These are phyloP conservation scores for Anolis carolinensis DNA, from an alignment of 2,113 vertebrate species.

Conservation along the genomic window DNA sequence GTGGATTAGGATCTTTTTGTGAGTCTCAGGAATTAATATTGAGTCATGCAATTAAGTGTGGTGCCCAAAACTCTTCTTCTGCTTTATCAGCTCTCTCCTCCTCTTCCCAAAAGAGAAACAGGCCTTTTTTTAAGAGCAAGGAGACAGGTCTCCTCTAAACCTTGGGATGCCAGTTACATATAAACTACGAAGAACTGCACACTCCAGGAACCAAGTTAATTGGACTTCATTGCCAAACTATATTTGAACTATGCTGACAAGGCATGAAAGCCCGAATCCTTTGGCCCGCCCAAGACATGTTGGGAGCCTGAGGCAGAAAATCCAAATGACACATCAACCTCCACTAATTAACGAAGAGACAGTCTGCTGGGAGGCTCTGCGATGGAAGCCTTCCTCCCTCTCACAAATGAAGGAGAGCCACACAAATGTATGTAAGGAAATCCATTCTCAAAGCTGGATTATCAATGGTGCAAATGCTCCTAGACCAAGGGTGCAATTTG, in stretches of 20 bases:
- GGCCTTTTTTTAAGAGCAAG: background rate
- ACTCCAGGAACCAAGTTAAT: background rate
- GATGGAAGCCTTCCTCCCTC: background rate
- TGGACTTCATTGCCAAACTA: background rate
- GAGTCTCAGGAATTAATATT: background rate
- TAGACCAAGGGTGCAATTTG: too few relatives aligned
- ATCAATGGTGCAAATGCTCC: too few relatives aligned
- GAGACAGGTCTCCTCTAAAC: background rate
- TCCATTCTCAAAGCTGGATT: background rate
- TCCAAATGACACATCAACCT: background rate
- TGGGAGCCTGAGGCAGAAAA: background rate
- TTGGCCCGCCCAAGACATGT: background rate
- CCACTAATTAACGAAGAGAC: background rate
- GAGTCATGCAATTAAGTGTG: background rate
- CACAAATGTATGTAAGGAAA: background rate
- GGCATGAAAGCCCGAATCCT: background rate
- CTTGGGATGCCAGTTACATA: background rate
- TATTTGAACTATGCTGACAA: background rate
- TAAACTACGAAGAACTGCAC: background rate
- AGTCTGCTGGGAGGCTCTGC: background rate
- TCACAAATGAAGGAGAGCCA: background rate
- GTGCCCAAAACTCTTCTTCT: background rate
- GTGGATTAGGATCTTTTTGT: constrained; percentile 5
- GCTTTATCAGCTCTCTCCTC: background rate
- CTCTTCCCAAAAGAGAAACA: background rate